phyloP scores from a whole-genome alignment of 2,888 invertebrate species.

The Oxyteleia sp. region DNA sequence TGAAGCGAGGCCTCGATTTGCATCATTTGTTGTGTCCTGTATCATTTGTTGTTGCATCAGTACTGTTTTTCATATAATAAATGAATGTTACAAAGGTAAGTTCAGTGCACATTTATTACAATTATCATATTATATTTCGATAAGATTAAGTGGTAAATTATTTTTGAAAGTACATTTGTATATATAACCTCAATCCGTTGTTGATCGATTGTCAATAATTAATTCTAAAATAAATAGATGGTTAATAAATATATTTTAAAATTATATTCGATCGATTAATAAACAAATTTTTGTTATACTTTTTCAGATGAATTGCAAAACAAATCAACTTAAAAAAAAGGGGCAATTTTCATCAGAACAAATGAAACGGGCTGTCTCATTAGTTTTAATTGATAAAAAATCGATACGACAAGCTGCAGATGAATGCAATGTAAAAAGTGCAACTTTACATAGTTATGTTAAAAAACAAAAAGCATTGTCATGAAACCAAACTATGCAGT shows the following conservation, averaged over 20 bases:
- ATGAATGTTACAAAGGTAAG: conserved; percentile 4
- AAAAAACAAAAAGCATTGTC: conserved; percentile 19
- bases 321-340: conserved; percentile 4
- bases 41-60: neutral
- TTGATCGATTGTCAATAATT: conserved; percentile 1
- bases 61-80: conserved; percentile 1
- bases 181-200: neutral
- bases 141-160: neutral
- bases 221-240: neutral
- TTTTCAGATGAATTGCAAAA: neutral
- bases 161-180: neutral
- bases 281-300: neutral
- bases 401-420: conserved; percentile 6
- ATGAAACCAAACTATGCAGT: conserved; percentile 20
- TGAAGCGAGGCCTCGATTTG: neutral
- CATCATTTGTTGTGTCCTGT: too few relatives aligned
- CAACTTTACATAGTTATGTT: conserved; percentile 17
- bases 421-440: conserved; percentile 1
- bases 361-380: conserved; percentile 13
- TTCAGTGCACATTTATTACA: neutral
- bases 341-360: conserved; percentile 5
- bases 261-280: neutral
- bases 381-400: conserved; percentile 16
- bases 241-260: neutral
- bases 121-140: neutral